Evolutionary conservation across 1,140 invertebrate genomes (phyloP).

Genomic region (Trichonephila clavata): DNA sequence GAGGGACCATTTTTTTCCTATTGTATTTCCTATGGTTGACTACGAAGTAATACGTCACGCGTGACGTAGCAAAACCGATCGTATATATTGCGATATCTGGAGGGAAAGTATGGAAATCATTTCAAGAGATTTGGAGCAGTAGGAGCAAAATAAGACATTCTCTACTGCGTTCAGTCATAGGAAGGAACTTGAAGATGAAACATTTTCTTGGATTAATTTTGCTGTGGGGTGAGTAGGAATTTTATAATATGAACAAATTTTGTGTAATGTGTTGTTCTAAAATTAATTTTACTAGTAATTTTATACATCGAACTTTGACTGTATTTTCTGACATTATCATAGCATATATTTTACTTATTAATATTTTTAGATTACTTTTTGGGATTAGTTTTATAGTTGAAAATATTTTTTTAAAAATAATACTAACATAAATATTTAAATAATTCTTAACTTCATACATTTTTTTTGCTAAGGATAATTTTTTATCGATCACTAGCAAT

Average conservation of each 20-base stretch:
- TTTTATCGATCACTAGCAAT: no score
- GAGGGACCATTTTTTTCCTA: constrained; percentile 19
- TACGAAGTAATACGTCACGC: constrained; percentile 34
- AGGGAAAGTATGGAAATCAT: constrained; percentile 40
- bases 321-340: no score
- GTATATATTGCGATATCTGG: constrained; percentile 54
- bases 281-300: background rate
- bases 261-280: background rate
- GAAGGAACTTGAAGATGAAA: background rate
- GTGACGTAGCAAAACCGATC: constrained; percentile 43
- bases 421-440: no score
- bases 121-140: background rate
- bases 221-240: constrained; percentile 14
- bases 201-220: constrained; percentile 55
- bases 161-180: no score
- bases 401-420: no score
- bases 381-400: no score
- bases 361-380: no score
- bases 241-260: background rate
- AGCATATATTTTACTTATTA: no score
- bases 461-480: no score
- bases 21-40: background rate
- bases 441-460: no score
- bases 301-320: background rate
- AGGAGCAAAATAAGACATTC: background rate